phyloP scores from a whole-genome alignment of 2,113 vertebrate species.

The Stigmatopora nigra region DNA sequence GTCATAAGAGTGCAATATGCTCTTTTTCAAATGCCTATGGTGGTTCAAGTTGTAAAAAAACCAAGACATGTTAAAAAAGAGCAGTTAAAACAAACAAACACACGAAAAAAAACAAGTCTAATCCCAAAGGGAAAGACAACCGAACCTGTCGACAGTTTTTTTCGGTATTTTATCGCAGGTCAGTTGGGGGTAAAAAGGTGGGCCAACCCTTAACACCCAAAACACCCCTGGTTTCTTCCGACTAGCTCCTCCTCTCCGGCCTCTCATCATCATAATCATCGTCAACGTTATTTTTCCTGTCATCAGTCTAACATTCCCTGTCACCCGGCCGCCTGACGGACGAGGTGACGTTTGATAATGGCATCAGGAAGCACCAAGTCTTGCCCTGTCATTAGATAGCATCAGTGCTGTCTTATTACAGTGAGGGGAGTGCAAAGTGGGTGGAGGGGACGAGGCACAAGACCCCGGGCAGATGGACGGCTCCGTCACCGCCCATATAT shows the following conservation, averaged over 20 bases:
- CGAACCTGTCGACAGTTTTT: not conserved
- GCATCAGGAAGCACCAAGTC: slow-evolving; percentile 62
- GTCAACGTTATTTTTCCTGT: slow-evolving; percentile 46
- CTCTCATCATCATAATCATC: slow-evolving; percentile 51
- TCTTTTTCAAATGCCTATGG: too few relatives aligned
- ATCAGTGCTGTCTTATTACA: slow-evolving; percentile 61
- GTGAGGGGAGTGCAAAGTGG: slow-evolving; percentile 14
- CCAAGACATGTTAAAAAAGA: not conserved
- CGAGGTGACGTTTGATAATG: slow-evolving; percentile 68
- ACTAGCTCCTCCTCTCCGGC: slow-evolving; percentile 34
- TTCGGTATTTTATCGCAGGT: slow-evolving; percentile 12
- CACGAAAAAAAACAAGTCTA: not conserved
- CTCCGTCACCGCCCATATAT: slow-evolving; percentile 34
- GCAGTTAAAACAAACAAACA: not conserved
- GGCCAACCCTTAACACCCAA: slow-evolving; percentile 28
- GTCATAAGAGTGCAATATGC: too few relatives aligned
- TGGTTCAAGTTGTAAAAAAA: too few relatives aligned
- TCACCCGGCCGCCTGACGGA: slow-evolving; percentile 57
- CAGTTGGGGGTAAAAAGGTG: slow-evolving; percentile 29
- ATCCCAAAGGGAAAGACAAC: not conserved
- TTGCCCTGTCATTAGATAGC: slow-evolving; percentile 68
- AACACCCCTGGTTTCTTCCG: slow-evolving; percentile 40
- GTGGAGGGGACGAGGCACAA: not conserved
- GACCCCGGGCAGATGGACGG: slow-evolving; percentile 47
- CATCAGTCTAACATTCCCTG: slow-evolving; percentile 56